Evolutionary conservation across 2,797 vertebrate species (phyloP), one percentile per base, ranked within the genome.

Genomic region (Darevskia mixta): DNA sequence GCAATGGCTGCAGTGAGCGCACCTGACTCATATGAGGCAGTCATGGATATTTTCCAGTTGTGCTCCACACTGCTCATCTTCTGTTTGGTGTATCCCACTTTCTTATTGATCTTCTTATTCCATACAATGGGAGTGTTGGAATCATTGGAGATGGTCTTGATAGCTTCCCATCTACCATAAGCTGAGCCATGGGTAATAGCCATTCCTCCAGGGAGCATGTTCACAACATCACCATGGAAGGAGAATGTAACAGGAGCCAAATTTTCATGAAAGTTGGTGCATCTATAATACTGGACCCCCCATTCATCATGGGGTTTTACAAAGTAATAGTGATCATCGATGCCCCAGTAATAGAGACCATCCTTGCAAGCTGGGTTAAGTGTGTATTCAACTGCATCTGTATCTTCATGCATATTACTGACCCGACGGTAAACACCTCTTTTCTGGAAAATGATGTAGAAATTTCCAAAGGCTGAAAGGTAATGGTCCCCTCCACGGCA

Each of bases 341-440:
- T 9, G 0, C 90, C 92, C 80, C 89, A 93, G 58, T 90, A 93
- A 73, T 91, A 93, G 7, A 91, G 77, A 5, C 88, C 92, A n/a
- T 88, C 20, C 25, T 20, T 87, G 58, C 89, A 91, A 5, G 67
- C 15, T 18, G 71, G 78, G 67, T 88, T 85, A 25, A 90, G 82
- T 32, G 29, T 43, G 23, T 58, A 89, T 76, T 93, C 90, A 17
- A 23, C 18, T 2, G 78, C 78, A 5, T 89, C 82, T 35, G 75
- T 61, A 43, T 90, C 79, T 0, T 17, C 32, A 72, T 82, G 86
- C 85, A 92, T 75, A 72, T 91, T 84, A 2, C 3, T 80, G 41
- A 89, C 85, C 45, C 10, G 17, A 38, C 67, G 89, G 67, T 86
- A 90, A 38, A 86, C 27, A 1, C 89, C 89, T 61, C 49, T 81